phyloP scores from a whole-genome alignment of 2,888 invertebrate genomes.

The Chelonus formosanus region DNA sequence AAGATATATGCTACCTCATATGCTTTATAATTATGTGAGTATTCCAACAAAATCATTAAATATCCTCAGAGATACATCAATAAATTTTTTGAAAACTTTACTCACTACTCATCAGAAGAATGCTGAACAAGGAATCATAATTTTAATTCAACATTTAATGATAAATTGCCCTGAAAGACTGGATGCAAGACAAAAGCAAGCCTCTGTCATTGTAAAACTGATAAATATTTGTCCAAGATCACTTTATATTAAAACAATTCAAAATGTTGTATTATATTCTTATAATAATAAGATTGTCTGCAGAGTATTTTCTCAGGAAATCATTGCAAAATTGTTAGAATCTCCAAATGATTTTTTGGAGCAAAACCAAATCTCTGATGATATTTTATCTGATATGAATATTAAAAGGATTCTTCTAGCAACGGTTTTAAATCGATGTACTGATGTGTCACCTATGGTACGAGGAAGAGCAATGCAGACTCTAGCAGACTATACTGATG shows the following conservation, averaged over 20 bases:
- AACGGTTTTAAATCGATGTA: constrained; percentile 67
- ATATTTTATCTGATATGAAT: neutral
- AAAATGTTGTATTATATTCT: constrained; percentile 49
- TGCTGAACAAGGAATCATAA: constrained; percentile 47
- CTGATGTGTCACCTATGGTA: constrained; percentile 70
- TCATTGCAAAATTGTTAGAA: constrained; percentile 60
- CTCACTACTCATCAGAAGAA: constrained; percentile 45
- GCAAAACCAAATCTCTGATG: neutral
- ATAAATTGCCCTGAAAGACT: constrained; percentile 55
- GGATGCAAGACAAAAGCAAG: constrained; percentile 58
- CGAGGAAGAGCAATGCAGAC: constrained; percentile 72
- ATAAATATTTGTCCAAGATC: constrained; percentile 47
- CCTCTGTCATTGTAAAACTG: constrained; percentile 51
- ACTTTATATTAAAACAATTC: constrained; percentile 41
- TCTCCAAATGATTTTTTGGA: neutral
- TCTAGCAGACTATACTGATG: constrained; percentile 67
- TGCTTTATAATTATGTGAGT: constrained; percentile 49
- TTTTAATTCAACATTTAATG: constrained; percentile 56
- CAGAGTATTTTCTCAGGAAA: constrained; percentile 67
- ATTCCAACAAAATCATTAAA: constrained; percentile 29
- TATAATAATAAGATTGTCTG: constrained; percentile 64
- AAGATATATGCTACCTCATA: constrained; percentile 61
- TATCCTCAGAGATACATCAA: constrained; percentile 50
- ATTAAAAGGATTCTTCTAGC: constrained; percentile 60
- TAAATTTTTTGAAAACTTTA: constrained; percentile 50